A percentile compares a stretch with the other conserved stretches of the same genome.
Conservation (phyloP, 1,140 invertebrate genomes). For the Oreohelix idahoensis region DNA sequence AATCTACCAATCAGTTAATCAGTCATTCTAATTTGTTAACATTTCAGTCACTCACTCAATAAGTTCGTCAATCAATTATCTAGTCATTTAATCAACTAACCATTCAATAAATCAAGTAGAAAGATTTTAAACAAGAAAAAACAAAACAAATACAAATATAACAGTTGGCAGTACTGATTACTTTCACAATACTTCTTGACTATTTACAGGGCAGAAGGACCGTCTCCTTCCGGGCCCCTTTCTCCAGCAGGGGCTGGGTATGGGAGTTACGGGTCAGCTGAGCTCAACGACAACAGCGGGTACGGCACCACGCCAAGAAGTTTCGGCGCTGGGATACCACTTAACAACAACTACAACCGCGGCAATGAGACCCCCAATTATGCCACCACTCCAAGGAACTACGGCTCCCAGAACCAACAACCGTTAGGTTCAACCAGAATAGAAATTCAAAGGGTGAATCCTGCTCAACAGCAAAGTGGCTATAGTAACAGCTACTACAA, state of each 20-base stretch:
- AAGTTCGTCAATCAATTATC: too few species aligned
- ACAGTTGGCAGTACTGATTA: too few species aligned
- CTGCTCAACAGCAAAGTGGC: constrained; percentile 26
- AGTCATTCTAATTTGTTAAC: too few species aligned
- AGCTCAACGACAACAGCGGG: constrained; percentile 34
- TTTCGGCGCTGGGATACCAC: background rate
- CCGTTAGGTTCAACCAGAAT: constrained; percentile 14
- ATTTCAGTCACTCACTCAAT: too few species aligned
- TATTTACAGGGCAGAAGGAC: background rate
- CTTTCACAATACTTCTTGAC: too few species aligned
- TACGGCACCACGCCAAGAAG: constrained; percentile 13
- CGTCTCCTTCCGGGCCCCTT: constrained; percentile 17
- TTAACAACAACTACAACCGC: constrained; percentile 12
- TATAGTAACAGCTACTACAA: constrained; percentile 32
- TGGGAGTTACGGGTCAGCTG: constrained; percentile 43
- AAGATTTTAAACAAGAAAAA: too few species aligned
- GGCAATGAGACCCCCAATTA: constrained; percentile 18
- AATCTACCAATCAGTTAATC: too few species aligned
- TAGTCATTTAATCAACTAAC: too few species aligned
- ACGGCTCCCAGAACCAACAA: constrained; percentile 18
- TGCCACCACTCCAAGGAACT: constrained; percentile 39
- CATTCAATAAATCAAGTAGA: too few species aligned
- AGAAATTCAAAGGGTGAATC: constrained; percentile 32
- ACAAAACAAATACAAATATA: too few species aligned
- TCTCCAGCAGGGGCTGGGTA: constrained; percentile 29